Evolutionary conservation across 1,140 invertebrate species (phyloP), one percentile per base, ranked within the genome.

Genomic region (Zaprionus capensis): DNA sequence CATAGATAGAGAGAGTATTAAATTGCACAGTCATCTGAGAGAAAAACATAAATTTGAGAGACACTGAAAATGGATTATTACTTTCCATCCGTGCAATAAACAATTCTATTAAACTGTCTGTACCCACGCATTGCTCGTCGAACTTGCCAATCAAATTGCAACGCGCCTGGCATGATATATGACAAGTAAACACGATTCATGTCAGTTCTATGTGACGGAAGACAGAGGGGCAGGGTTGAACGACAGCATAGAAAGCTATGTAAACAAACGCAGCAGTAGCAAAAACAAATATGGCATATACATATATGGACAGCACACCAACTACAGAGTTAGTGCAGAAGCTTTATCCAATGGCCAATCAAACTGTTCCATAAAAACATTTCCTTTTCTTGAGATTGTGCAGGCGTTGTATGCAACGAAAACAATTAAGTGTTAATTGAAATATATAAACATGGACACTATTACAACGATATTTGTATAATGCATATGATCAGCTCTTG

Each of bases 231-330:
- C 15, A 6, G 38, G 15, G 15, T 5, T 6, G 15, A 31, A 31
- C 31, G 38, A 6, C 6, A 41, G 15, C 38, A 12, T 22, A 7
- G 14, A 17, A 20, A 20, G 55, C 55, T 49, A n/a, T 58, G 34
- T 61, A 67, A 67, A 73, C 38, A 65, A 71, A 15, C 56, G 56
- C 20, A 0, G 36, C 41, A 41, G 53, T 31, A 26, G 56, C 63
- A 73, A 58, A 70, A 78, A 65, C 61, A 78, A 78, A 78, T 62
- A 75, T 11, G 31, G 31, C 66, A 46, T 61, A 70, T 63, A 28
- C 5, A 5, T 22, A 36, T 44, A 34, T 34, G 9, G 65, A 38
- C 15, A 11, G 34, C 15, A 66, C 34, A 75, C 61, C 70, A 17
- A 34, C 53, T 65, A 31, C 61, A 20, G n/a, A 17, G 41, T 7